Percentiles rank a stretch among this genome's conserved stretches.
phyloP scores from a whole-genome alignment of 2,888 invertebrate species.

The Drosophila paranaensis region DNA sequence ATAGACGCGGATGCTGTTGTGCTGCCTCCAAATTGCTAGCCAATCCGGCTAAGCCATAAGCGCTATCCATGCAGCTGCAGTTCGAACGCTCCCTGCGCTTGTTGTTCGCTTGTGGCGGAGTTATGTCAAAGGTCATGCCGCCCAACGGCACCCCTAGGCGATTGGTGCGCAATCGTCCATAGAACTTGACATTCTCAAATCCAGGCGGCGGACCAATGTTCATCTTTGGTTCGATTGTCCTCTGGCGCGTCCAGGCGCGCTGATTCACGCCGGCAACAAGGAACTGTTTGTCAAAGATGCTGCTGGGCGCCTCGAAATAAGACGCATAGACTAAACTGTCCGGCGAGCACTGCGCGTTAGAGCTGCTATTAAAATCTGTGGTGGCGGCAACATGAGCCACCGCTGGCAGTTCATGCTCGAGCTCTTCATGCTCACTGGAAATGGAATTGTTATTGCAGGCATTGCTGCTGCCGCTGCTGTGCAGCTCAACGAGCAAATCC shows the following conservation, averaged over 20 bases:
- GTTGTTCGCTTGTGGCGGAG: background rate
- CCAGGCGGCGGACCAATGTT: slow-evolving; percentile 49
- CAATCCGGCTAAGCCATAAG: slow-evolving; percentile 52
- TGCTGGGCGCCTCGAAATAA: background rate
- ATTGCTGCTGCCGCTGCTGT: slow-evolving; percentile 2
- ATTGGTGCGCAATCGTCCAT: slow-evolving; percentile 58
- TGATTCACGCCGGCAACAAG: slow-evolving; percentile 42
- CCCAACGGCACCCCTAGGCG: slow-evolving; percentile 53
- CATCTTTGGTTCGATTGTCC: background rate
- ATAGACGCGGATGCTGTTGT: slow-evolving; percentile 12
- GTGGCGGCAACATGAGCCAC: slow-evolving; percentile 26
- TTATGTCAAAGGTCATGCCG: slow-evolving; percentile 53
- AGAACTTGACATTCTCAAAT: slow-evolving; percentile 31
- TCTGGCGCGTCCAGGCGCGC: slow-evolving; percentile 21
- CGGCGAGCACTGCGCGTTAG: background rate
- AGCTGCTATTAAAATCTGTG: slow-evolving; percentile 1
- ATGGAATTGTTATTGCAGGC: background rate
- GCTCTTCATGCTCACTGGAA: background rate
- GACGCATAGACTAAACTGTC: background rate
- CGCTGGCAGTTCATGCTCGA: background rate
- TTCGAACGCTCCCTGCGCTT: background rate
- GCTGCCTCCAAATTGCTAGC: slow-evolving; percentile 37
- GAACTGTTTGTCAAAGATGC: slow-evolving; percentile 54
- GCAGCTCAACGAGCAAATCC: slow-evolving; percentile 17
- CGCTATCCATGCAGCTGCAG: slow-evolving; percentile 13